Evolutionary conservation across 2,797 vertebrate genomes (phyloP).

Genomic region (Sardinella longiceps): DNA sequence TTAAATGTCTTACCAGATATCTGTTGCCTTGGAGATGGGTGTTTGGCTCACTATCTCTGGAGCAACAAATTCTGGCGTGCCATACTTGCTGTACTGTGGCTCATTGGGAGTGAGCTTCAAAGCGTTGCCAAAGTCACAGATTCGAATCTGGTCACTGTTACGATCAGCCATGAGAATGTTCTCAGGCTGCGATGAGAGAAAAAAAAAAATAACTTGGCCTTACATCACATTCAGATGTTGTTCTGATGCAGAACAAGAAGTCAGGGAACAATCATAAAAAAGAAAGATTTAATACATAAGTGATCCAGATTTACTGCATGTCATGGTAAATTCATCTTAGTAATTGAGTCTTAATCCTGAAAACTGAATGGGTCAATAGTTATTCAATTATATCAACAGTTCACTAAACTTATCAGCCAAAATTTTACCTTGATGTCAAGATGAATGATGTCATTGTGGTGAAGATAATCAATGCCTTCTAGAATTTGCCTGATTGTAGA

Average conservation of each 20-base stretch:
- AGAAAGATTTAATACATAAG: neutral
- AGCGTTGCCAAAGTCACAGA: constrained; percentile 93
- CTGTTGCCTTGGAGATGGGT: constrained; percentile 88
- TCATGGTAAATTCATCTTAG: neutral
- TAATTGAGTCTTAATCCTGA: neutral
- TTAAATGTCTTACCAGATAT: constrained; percentile 86
- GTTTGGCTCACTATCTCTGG: constrained; percentile 96
- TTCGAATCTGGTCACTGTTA: constrained; percentile 83
- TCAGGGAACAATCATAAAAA: neutral
- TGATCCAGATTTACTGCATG: neutral
- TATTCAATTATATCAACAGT: neutral
- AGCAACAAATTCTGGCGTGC: constrained; percentile 92
- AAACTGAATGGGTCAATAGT: neutral
- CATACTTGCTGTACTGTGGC: constrained; percentile 88
- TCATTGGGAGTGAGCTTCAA: constrained; percentile 79
- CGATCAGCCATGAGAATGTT: constrained; percentile 88
- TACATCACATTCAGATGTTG: neutral
- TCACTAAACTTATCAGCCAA: no score
- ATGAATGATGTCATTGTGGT: constrained; percentile 77
- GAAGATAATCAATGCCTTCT: constrained; percentile 85
- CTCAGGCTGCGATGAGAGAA: constrained; percentile 79
- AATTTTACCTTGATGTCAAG: constrained; percentile 76
- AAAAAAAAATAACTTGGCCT: neutral
- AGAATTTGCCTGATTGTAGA: constrained; percentile 84
- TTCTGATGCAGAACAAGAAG: neutral